These are phyloP conservation scores for Tipula vernalis DNA, from an alignment of 2,888 invertebrate genomes.

Conservation along the genomic window DNA sequence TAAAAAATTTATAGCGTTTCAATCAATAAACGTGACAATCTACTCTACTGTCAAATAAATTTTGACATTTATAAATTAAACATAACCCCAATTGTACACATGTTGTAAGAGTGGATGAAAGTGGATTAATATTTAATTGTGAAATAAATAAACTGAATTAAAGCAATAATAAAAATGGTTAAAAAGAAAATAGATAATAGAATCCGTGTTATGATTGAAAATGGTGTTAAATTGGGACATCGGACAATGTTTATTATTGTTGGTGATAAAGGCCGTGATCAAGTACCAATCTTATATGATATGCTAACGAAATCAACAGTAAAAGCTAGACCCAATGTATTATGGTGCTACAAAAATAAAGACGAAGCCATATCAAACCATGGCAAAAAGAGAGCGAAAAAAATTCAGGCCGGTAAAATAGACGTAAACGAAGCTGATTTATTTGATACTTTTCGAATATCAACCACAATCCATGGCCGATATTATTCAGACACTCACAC, in stretches of 20 bases:
- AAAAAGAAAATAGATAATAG: constrained; percentile 95
- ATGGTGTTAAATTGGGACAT: constrained; percentile 83
- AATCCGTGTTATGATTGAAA: constrained; percentile 89
- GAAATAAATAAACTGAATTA: not conserved
- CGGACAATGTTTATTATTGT: constrained; percentile 90
- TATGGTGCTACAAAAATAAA: constrained; percentile 97
- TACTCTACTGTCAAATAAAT: not conserved
- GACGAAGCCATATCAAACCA: constrained; percentile 84
- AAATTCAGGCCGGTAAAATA: constrained; percentile 76
- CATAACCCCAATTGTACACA: not conserved
- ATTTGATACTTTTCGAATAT: constrained; percentile 90
- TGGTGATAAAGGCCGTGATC: constrained; percentile 92
- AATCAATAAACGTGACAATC: too few relatives aligned
- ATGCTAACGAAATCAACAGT: constrained; percentile 92
- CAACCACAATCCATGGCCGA: constrained; percentile 92
- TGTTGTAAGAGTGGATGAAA: not conserved
- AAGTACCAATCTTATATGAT: constrained; percentile 94
- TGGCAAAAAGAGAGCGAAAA: constrained; percentile 87
- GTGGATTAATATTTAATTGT: not conserved
- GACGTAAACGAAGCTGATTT: constrained; percentile 90
- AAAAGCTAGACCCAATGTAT: constrained; percentile 81
- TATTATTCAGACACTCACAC: constrained; percentile 97
- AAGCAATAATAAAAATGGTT: constrained; percentile 48
- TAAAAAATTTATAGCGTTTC: not conserved
- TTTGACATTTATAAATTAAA: not conserved